A percentile compares a stretch with the other conserved stretches of the same genome.
These are phyloP conservation scores for Ennomos erosarius DNA, from an alignment of 2,888 invertebrate species.

Conservation along the genomic window DNA sequence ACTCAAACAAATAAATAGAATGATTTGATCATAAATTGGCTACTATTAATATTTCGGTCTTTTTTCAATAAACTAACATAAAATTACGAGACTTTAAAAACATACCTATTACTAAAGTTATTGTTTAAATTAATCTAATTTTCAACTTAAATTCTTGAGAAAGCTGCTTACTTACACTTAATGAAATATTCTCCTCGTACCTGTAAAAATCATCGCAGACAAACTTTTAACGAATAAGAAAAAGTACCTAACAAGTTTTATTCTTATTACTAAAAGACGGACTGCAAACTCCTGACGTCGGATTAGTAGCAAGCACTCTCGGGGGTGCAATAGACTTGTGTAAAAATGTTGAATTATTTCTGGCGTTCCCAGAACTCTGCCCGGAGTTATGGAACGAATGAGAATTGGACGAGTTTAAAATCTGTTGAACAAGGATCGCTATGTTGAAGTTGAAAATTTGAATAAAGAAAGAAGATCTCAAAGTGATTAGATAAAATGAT, in stretches of 20 bases:
- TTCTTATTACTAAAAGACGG: constrained; percentile 33
- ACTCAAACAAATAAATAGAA: no score
- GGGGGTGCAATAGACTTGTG: constrained; percentile 26
- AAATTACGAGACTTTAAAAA: no score
- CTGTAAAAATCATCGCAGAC: constrained; percentile 24
- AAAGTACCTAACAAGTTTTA: constrained; percentile 17
- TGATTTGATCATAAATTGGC: no score
- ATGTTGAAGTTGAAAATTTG: not conserved
- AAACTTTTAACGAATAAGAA: constrained; percentile 33
- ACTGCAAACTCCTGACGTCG: constrained; percentile 26
- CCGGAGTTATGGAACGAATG: constrained; percentile 21
- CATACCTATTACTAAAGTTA: no score
- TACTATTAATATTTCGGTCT: no score
- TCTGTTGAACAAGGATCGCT: constrained; percentile 4
- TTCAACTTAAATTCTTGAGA: no score
- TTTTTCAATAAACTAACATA: no score
- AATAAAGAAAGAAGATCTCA: not conserved
- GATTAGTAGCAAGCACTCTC: constrained; percentile 29
- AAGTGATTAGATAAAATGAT: not conserved
- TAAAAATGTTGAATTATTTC: constrained; percentile 33
- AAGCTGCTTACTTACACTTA: no score
- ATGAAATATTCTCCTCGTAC: constrained; percentile 13
- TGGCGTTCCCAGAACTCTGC: constrained; percentile 9
- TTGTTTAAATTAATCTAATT: no score
- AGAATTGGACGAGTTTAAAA: constrained; percentile 23